Evolutionary conservation across 1,140 invertebrate species (phyloP).

Genomic region (Copidosoma floridanum): DNA sequence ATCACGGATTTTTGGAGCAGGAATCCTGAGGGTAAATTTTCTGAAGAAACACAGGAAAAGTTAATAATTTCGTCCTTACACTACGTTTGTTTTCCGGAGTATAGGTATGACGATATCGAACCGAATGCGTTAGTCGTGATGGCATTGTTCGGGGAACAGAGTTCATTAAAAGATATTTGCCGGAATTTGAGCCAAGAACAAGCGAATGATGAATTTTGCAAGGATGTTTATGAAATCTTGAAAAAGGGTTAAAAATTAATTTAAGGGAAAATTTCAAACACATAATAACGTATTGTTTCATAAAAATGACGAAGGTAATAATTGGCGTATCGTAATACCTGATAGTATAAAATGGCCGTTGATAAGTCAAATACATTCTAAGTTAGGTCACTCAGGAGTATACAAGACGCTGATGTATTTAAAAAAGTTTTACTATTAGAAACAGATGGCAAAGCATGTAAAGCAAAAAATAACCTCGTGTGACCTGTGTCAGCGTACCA

Average conservation of each 20-base stretch:
- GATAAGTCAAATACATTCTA: not conserved
- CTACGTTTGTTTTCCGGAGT: no score
- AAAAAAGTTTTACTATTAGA: no score
- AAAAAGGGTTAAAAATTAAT: not conserved
- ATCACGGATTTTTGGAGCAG: slow-evolving; percentile 21
- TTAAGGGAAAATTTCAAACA: not conserved
- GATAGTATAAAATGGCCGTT: not conserved
- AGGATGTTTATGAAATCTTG: no score
- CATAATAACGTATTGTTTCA: not conserved
- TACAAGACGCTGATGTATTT: no score
- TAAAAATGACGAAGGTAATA: not conserved
- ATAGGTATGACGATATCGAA: no score
- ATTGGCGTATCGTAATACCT: not conserved
- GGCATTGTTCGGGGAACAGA: not conserved
- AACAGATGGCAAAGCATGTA: no score
- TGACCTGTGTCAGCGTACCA: not conserved
- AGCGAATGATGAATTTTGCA: not conserved
- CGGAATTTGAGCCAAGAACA: not conserved
- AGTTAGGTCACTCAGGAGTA: no score
- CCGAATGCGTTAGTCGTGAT: not conserved
- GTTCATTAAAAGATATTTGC: not conserved
- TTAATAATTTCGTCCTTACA: no score
- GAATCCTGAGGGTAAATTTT: no score
- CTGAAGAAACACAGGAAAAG: no score
- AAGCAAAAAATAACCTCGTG: no score